phyloP scores from a whole-genome alignment of 2,888 invertebrate species.

The Helobdella robusta region DNA sequence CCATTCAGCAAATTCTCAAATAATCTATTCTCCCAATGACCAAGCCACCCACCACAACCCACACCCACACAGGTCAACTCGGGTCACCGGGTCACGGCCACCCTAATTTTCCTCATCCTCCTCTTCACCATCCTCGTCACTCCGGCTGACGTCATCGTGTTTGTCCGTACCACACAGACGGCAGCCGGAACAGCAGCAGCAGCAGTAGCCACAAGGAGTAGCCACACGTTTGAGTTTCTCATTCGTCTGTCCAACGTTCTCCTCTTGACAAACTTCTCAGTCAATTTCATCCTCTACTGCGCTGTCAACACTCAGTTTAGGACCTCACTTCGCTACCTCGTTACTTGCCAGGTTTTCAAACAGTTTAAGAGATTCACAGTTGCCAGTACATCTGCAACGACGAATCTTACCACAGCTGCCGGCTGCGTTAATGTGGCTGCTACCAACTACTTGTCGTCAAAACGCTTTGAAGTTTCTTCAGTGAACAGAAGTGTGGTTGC shows the following conservation, averaged over 20 bases:
- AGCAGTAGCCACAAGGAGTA: background rate
- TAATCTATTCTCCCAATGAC: too few relatives aligned
- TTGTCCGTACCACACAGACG: slow-evolving; percentile 18
- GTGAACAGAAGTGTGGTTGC: too few relatives aligned
- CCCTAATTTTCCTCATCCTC: slow-evolving; percentile 44
- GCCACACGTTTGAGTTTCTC: slow-evolving; percentile 4
- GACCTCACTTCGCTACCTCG: slow-evolving; percentile 52
- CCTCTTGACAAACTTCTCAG: slow-evolving; percentile 48
- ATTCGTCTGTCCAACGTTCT: slow-evolving; percentile 41
- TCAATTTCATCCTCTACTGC: slow-evolving; percentile 70
- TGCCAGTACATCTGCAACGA: too few relatives aligned
- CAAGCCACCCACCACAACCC: too few relatives aligned
- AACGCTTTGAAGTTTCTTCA: too few relatives aligned
- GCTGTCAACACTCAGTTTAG: slow-evolving; percentile 68
- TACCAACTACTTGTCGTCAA: too few relatives aligned
- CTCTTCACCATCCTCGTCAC: slow-evolving; percentile 45
- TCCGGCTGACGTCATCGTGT: slow-evolving; percentile 44
- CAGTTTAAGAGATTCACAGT: too few relatives aligned
- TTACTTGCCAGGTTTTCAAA: slow-evolving; percentile 28
- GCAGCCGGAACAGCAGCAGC: background rate
- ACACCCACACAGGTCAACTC: too few relatives aligned
- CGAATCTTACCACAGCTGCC: too few relatives aligned
- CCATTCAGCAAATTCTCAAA: too few relatives aligned
- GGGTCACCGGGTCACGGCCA: slow-evolving; percentile 42
- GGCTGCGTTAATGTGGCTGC: too few relatives aligned